Base-by-base conservation (phyloP, 92 coral and sea anemone genomes). In the Actinostola sp. region DNA sequence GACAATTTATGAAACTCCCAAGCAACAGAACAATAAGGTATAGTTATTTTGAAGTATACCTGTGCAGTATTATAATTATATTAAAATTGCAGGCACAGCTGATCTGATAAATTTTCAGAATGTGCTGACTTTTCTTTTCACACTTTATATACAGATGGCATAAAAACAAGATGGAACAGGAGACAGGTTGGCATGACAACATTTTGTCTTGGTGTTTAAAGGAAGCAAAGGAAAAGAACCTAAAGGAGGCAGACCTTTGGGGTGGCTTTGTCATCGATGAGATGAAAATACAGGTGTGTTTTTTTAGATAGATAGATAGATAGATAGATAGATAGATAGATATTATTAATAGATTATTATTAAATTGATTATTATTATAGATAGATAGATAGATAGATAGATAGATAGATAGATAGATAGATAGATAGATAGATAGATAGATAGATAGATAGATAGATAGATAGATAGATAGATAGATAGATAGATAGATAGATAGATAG, bases 11-110 rank as follows among this genome's bases (percentile, higher is more conserved):
- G 0, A 35, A 23, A 3, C 68, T 81, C 9, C 80, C 80, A 51
- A 81, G 86, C 25, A 72, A 81, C 59, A 72, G 52, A 19, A 81
- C 75, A 11, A 81, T 81, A 33, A 63, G 86, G 81, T 79, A 49
- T 26, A 38, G 13, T 9, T 42, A 42, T 13, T 19, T 19, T 16
- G 11, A 36, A 36, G 42, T 4, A 36, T 36, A 4, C 11, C 42
- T 36, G 11, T 36, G 42, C 42, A 36, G 42, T 11, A 36, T 36
- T 4, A 4, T 36, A 11, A 11, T 36, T 4, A 36, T 36, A 11
- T 4, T 36, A 36, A 50, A 50, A 50, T 50, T 7, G n/a, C 6
- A 50, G 57, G 6, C 5, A 4, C 3, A 17, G 5, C 3, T 17
- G 23, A 50, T 3, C 4, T 17, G 27, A 50, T 24, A 50, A 50